Conservation (phyloP, 2,113 vertebrate species). For the Ciconia boyciana region DNA sequence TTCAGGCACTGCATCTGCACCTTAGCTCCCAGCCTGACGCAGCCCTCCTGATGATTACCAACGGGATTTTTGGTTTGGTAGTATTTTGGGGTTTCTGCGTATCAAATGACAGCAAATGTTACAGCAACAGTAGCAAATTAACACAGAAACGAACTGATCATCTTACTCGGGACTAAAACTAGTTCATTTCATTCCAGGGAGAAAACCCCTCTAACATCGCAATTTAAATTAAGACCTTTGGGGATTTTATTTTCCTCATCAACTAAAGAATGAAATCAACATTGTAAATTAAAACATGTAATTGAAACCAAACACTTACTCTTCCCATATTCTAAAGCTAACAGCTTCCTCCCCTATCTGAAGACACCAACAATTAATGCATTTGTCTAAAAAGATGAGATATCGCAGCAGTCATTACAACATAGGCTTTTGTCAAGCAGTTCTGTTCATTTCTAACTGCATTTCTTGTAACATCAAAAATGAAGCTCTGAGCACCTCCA, state of each 20-base stretch:
- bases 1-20: not conserved
- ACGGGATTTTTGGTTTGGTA: fast-evolving
- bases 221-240: not conserved
- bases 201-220: fast-evolving
- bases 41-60: fast-evolving
- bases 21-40: not conserved
- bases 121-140: not conserved
- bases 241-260: not conserved
- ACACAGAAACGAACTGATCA: no score
- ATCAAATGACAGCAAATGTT: fast-evolving
- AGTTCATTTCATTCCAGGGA: fast-evolving
- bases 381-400: no score
- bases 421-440: not conserved
- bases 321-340: not conserved
- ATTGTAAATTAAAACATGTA: not conserved
- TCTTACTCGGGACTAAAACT: not conserved
- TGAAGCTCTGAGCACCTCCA: fast-evolving
- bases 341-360: not conserved
- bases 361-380: not conserved
- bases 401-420: no score
- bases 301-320: not conserved
- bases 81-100: fast-evolving
- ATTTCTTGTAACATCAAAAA: no score
- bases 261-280: fast-evolving
- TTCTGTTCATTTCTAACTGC: not conserved